Conservation (phyloP, 2,113 vertebrate species). For the Sinocyclocheilus anshuiensis region DNA sequence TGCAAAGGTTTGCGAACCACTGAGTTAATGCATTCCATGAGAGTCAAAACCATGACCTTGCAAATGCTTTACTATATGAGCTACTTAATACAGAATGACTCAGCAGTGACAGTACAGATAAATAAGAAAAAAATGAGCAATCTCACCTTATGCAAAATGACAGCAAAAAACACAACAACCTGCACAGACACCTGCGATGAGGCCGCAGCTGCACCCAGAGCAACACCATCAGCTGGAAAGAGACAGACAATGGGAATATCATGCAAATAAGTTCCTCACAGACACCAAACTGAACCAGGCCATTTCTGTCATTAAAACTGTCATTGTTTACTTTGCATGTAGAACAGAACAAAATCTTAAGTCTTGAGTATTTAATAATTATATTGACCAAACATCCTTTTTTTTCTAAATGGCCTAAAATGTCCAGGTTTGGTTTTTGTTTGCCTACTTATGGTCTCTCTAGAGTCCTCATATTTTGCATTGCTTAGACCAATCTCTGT, state of each 20-base stretch:
- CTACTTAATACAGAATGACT: neutral
- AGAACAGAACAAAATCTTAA: too few relatives aligned
- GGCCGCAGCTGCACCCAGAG: slow-evolving; percentile 78
- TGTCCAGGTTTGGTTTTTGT: too few relatives aligned
- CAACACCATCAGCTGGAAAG: slow-evolving; percentile 77
- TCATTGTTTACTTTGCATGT: neutral
- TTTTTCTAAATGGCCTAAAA: too few relatives aligned
- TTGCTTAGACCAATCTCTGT: too few relatives aligned
- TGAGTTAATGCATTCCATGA: neutral
- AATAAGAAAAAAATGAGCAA: neutral
- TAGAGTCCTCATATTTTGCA: too few relatives aligned
- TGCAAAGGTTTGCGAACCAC: neutral
- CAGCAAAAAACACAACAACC: slow-evolving; percentile 79
- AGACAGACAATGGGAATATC: neutral
- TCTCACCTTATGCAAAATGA: slow-evolving; percentile 81
- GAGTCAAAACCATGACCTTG: neutral
- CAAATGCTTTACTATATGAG: neutral
- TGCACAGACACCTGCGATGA: slow-evolving; percentile 77
- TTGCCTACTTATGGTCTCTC: too few relatives aligned
- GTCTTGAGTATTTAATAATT: too few relatives aligned
- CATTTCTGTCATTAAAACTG: neutral
- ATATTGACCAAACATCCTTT: too few relatives aligned
- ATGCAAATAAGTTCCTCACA: neutral
- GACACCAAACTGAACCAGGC: neutral
- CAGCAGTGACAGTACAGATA: neutral